These are phyloP conservation scores for Nymphalis c-album DNA, from an alignment of 2,888 invertebrate species.

Conservation along the genomic window DNA sequence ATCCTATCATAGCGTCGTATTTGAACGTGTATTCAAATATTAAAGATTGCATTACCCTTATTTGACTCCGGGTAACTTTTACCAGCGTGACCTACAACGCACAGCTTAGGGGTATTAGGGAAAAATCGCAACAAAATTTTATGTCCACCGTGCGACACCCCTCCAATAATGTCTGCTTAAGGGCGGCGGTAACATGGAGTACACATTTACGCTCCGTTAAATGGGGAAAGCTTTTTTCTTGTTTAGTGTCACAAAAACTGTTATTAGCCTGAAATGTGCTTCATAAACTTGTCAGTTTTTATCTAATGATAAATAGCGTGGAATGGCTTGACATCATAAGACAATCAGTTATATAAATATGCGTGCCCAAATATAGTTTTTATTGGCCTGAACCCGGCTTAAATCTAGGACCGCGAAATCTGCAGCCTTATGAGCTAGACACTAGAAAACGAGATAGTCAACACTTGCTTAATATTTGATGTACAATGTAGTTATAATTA, in stretches of 20 bases:
- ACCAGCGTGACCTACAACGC: conserved; percentile 69
- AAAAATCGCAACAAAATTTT: conserved; percentile 79
- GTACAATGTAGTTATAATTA: too few species aligned
- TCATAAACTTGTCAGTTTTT: conserved; percentile 44
- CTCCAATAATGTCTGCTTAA: conserved; percentile 81
- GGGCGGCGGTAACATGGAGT: conserved; percentile 78
- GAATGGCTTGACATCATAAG: conserved; percentile 1
- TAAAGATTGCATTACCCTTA: conserved; percentile 33
- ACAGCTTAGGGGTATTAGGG: conserved; percentile 66
- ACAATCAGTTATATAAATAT: not conserved
- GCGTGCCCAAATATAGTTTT: too few species aligned
- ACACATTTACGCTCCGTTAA: conserved; percentile 81
- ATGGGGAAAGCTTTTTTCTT: conserved; percentile 81
- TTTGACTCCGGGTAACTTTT: conserved; percentile 57
- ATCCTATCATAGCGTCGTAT: too few species aligned
- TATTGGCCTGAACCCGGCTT: too few species aligned
- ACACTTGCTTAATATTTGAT: too few species aligned
- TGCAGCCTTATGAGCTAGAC: too few species aligned
- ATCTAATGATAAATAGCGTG: conserved; percentile 28
- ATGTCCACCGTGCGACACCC: conserved; percentile 70
- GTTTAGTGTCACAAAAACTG: conserved; percentile 81
- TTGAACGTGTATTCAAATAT: conserved; percentile 1
- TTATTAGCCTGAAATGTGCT: conserved; percentile 79
- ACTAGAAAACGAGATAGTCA: too few species aligned
- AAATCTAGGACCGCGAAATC: too few species aligned